Base-by-base conservation (phyloP, 2,113 vertebrate genomes). In the Pogona vitticeps region DNA sequence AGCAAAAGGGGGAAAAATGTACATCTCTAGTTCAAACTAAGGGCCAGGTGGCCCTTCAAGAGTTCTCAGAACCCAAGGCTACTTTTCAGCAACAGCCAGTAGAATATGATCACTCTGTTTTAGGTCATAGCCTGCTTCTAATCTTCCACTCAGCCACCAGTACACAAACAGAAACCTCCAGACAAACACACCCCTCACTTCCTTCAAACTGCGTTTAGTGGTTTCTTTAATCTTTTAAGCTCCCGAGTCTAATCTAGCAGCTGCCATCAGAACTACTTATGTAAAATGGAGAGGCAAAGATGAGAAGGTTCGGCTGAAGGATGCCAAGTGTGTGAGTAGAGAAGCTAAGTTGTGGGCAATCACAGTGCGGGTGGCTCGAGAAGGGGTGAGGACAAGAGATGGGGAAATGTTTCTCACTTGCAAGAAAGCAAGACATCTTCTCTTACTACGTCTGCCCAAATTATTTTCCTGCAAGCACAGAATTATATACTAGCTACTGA, bases 211-310 rank as follows among this genome's bases (percentile, higher is more conserved):
- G 94, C 94, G 95, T 94, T 96, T 95, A 96, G 96, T 96, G 94
- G 93, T 94, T 95, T 91, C 93, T 96, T 97, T 97, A 97, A 98
- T 98, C 97, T 97, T 96, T 97, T 96, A 97, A 97, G 96, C 97
- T 96, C 91, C 90, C 94, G 89, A 96, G 95, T 94, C 94, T 96
- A 95, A 96, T 94, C 94, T 92, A 94, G 93, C 94, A 95, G 95
- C 94, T 95, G 91, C 94, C 95, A 95, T 95, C 92, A 94, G 94
- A 94, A 94, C 91, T 92, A 96, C 93, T 97, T 96, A 96, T 0
- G 94, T 88, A 95, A 95, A 79, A 92, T 84, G 80, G 88, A 84
- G 84, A 89, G 87, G 94, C 28, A 85, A 91, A 94, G 70, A 80
- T 85, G 91, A 80, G 80, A 82, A 73, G 61, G 42, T 63, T 21